Base-by-base conservation (phyloP, 2,797 vertebrate genomes). In the Meda fulgida region DNA sequence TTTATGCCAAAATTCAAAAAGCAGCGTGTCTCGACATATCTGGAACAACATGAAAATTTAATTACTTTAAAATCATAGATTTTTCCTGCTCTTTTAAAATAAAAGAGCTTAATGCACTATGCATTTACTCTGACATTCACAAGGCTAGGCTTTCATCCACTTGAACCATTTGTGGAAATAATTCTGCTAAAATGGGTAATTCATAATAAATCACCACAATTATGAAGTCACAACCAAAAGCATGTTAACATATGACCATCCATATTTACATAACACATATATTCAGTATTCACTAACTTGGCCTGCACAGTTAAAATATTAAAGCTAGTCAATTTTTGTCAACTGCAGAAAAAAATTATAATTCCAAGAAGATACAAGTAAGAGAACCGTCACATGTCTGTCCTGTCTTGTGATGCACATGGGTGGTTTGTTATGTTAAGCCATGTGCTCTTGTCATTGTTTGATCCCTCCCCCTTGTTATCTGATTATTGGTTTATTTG, bases 1-100 rank as follows among this genome's bases (percentile, higher is more conserved):
- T 31, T 7, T 18, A 69, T 67, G 63, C 73, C 73, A 77, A 73
- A 69, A 84, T 55, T 83, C 3, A 80, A 23, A 63, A 43, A 77
- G 48, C 34, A 77, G 23, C 40, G 26, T 7, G 3, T 40, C 81
- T 36, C 16, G 1, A 29, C 71, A 76, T 65, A 51, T 75, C 23
- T 14, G 8, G 38, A 23, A 73, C 38, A 51, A 65, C 3, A 51
- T 29, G 3, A 75, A 83, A 83, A 34, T 73, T 13, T 31, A 13
- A n/a, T 11, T 13, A n/a, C n/a, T n/a, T n/a, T n/a, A n/a, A n/a
- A n/a, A n/a, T n/a, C n/a, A n/a, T n/a, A n/a, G n/a, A n/a, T 7
- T 36, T 69, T 19, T 69, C 34, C 13, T 53, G 19, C 10, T 8
- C 19, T 21, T 19, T 73, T 31, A 2, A 26, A 69, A 80, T 26